Evolutionary conservation across 2,113 vertebrate species (phyloP).

Genomic region (Cochlearius cochlearius): DNA sequence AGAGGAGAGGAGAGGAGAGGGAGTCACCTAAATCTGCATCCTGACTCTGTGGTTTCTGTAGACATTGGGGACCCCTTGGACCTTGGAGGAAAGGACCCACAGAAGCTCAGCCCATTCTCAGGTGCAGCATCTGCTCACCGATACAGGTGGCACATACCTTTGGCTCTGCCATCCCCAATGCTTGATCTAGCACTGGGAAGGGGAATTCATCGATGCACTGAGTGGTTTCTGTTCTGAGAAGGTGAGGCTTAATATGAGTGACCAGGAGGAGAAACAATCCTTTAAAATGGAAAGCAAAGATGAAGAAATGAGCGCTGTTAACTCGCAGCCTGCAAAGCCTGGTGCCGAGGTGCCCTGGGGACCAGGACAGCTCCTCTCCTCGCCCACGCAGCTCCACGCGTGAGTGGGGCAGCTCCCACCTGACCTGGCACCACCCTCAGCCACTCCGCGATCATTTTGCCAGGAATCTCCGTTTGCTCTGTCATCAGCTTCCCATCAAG

Average conservation of each 20-base stretch:
- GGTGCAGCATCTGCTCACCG: background rate
- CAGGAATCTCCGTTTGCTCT: background rate
- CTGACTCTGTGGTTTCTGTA: rapidly evolving
- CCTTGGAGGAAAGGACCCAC: background rate
- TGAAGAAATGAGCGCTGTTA: background rate
- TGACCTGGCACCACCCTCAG: background rate
- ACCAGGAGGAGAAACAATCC: background rate
- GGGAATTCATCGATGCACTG: background rate
- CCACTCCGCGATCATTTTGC: rapidly evolving
- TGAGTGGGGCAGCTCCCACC: background rate
- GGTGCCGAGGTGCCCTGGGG: background rate
- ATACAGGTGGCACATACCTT: rapidly evolving
- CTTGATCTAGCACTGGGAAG: background rate
- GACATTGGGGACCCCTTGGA: background rate
- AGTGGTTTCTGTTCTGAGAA: background rate
- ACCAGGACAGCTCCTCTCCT: background rate
- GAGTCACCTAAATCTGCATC: background rate
- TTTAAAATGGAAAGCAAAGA: background rate
- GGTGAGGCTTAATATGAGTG: rapidly evolving
- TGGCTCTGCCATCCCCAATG: too few species aligned
- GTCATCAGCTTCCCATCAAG: background rate
- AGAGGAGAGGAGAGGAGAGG: background rate
- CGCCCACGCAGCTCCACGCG: rapidly evolving
- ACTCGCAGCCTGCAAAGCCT: background rate
- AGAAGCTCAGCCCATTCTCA: background rate